phyloP scores from a whole-genome alignment of 2,113 vertebrate species.

The Perca flavescens region DNA sequence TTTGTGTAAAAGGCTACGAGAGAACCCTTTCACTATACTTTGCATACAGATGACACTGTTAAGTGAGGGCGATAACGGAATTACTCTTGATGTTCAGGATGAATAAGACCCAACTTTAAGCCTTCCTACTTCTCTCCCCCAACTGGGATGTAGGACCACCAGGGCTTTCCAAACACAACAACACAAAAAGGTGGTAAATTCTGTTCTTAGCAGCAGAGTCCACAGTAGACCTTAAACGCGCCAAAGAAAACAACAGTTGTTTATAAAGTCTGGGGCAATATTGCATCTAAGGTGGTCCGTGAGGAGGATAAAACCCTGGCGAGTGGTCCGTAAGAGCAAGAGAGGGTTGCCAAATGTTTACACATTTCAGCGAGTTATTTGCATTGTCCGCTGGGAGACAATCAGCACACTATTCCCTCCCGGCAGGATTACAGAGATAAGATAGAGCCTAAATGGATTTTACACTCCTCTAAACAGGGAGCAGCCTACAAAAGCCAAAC shows the following conservation, averaged over 20 bases:
- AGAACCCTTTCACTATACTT: neutral
- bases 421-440: conserved; percentile 80
- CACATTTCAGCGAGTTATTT: conserved; percentile 78
- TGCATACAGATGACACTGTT: neutral
- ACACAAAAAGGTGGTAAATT: conserved; percentile 46
- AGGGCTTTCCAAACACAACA: conserved; percentile 40
- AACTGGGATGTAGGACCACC: conserved; percentile 44
- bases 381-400: conserved; percentile 80
- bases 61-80: neutral
- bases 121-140: no score
- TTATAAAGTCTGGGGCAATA: conserved; percentile 47
- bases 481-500: conserved; percentile 68
- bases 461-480: conserved; percentile 52
- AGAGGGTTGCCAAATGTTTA: conserved; percentile 77
- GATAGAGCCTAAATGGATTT: conserved; percentile 72
- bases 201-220: conserved; percentile 49
- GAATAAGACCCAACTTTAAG: neutral
- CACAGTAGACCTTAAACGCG: conserved; percentile 42
- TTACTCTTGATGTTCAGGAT: neutral
- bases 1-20: neutral
- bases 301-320: conserved; percentile 44
- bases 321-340: conserved; percentile 48
- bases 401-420: conserved; percentile 77
- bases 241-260: conserved; percentile 66
- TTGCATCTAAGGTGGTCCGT: conserved; percentile 69